Evolutionary conservation across 2,113 vertebrate genomes (phyloP), one percentile per base, ranked within the genome.

Genomic region (Chascanopsetta lugubris): DNA sequence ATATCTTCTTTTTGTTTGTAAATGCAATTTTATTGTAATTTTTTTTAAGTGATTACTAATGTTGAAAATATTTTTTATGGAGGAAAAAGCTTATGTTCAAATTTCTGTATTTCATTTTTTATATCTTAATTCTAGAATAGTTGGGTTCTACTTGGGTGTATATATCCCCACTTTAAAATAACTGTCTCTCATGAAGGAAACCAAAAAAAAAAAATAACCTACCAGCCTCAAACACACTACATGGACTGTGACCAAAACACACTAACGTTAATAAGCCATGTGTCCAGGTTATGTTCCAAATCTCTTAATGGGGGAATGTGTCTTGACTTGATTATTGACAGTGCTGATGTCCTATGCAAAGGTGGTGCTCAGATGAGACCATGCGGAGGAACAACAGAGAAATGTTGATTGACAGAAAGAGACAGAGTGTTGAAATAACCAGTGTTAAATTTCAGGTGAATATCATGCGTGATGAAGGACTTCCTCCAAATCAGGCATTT

Each of bases 31-130:
- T 59, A 20, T 51, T 76, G 22, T 72, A 30, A 47, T 60, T 83
- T 81, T 62, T 56, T 70, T 66, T 17, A 24, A 59, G 25, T 71
- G 10, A 73, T 80, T 76, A 81, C 77, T 85, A 77, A 88, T 81
- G 79, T 69, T 72, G 60, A 79, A 66, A 61, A 58, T 51, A 74
- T n/a, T 72, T 85, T 76, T 70, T 83, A 46, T 62, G 51, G 32
- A 43, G 25, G 9, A 50, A 55, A 68, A 79, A 70, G 55, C 69
- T 45, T n/a, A 64, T 46, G 66, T 83, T 77, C 62, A 74, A 80
- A 63, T 50, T 24, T 51, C 2, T 61, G 13, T 72, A 45, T 62
- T 51, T 38, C 24, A 25, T 45, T 58, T n/a, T n/a, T n/a, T n/a
- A n/a, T n/a, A n/a, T n/a, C 11, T 67, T 17, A 11, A 56, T 61